These are phyloP conservation scores for Diploptera punctata DNA, from an alignment of 2,888 invertebrate genomes.

Conservation along the genomic window DNA sequence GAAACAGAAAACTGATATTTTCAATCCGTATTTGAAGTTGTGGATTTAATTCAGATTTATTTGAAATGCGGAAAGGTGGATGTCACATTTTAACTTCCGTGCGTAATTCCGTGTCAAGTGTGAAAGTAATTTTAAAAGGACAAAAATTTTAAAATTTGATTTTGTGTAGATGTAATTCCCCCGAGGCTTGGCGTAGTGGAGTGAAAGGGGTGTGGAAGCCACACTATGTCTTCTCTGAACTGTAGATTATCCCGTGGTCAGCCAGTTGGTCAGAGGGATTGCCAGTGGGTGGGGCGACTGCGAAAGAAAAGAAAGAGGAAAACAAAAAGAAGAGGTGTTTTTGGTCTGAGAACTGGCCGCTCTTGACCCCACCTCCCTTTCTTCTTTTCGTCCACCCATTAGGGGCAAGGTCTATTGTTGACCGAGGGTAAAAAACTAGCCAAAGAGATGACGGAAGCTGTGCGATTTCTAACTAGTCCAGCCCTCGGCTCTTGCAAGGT, in stretches of 20 bases:
- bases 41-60: too few species aligned
- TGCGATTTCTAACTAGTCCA: not conserved
- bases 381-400: constrained; percentile 11
- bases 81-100: too few species aligned
- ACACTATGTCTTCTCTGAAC: constrained; percentile 18
- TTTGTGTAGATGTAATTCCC: too few species aligned
- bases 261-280: constrained; percentile 15
- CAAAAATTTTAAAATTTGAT: too few species aligned
- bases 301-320: not conserved
- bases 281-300: constrained; percentile 7
- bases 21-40: too few species aligned
- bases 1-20: too few species aligned
- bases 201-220: not conserved
- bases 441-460: not conserved
- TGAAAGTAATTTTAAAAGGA: too few species aligned
- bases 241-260: constrained; percentile 16
- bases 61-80: too few species aligned
- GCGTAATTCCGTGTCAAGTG: too few species aligned
- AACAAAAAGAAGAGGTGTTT: constrained; percentile 24
- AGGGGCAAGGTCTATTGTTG: constrained; percentile 36
- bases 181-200: constrained; percentile 2
- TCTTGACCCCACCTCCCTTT: constrained; percentile 5
- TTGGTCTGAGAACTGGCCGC: constrained; percentile 12
- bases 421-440: constrained; percentile 37
- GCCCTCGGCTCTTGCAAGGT: constrained; percentile 33